Conservation (phyloP, 2,797 vertebrate species). For the Fratercula arctica region DNA sequence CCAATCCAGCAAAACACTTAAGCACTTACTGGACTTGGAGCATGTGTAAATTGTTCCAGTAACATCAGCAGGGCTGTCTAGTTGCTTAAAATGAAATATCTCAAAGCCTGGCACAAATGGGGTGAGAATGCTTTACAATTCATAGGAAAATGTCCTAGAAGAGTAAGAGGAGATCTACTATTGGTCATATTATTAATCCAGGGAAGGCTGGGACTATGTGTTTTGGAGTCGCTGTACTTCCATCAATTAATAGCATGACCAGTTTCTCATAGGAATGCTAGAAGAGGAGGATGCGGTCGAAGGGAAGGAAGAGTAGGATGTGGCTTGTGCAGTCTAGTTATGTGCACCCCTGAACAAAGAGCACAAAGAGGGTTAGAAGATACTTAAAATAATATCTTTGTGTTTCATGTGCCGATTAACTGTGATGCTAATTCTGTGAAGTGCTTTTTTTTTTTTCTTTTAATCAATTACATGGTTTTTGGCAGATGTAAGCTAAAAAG, state of each 20-base stretch:
- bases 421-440: background rate
- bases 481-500: background rate
- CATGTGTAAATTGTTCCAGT: background rate
- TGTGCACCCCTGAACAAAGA: background rate
- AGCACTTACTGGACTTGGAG: background rate
- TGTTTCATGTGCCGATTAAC: background rate
- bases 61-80: background rate
- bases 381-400: background rate
- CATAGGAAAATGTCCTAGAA: background rate
- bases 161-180: background rate
- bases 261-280: background rate
- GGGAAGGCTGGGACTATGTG: background rate
- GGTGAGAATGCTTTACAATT: background rate
- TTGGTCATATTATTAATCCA: background rate
- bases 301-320: background rate
- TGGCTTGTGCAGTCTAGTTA: background rate
- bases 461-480: background rate
- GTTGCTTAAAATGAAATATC: background rate
- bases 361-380: background rate
- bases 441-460: background rate
- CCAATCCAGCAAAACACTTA: slow-evolving; percentile 39
- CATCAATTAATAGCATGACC: background rate
- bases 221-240: background rate
- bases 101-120: background rate
- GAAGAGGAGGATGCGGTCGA: background rate